Conservation (phyloP, 2,888 invertebrate genomes). For the Cephus rjabovi region DNA sequence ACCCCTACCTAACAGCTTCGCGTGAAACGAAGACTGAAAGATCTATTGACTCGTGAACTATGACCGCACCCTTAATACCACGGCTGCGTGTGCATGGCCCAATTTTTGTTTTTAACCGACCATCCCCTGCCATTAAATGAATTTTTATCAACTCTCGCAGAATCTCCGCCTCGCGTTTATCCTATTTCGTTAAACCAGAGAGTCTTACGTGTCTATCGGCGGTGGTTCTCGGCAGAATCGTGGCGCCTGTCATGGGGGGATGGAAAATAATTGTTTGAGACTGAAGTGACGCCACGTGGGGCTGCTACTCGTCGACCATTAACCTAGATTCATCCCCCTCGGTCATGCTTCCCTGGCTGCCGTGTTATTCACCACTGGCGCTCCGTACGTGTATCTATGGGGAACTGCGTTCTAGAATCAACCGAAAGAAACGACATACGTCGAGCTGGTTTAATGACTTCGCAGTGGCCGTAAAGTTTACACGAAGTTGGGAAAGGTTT, state of each 20-base stretch:
- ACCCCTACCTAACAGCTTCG: not conserved
- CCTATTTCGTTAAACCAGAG: not conserved
- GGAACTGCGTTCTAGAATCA: not conserved
- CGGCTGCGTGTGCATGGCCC: not conserved
- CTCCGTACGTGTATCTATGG: not conserved
- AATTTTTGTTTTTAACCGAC: not conserved
- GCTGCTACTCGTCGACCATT: slow-evolving; percentile 30
- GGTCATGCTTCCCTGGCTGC: not conserved
- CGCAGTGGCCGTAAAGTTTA: not conserved
- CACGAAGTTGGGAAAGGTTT: not conserved
- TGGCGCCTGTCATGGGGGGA: slow-evolving; percentile 40
- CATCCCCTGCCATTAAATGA: not conserved
- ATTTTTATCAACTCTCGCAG: not conserved
- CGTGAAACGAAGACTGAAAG: not conserved
- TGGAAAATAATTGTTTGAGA: not conserved
- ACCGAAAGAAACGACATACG: not conserved
- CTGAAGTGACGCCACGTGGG: not conserved
- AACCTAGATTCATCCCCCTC: slow-evolving; percentile 34
- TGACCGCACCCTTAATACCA: not conserved
- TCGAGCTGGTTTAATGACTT: not conserved
- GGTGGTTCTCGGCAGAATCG: slow-evolving; percentile 37
- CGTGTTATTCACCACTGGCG: not conserved
- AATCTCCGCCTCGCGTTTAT: not conserved
- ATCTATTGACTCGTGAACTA: not conserved
- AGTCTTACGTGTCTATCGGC: slow-evolving; percentile 13